These are phyloP conservation scores for Leptarthrus brevirostris DNA, from an alignment of 2,888 invertebrate genomes.

Conservation along the genomic window DNA sequence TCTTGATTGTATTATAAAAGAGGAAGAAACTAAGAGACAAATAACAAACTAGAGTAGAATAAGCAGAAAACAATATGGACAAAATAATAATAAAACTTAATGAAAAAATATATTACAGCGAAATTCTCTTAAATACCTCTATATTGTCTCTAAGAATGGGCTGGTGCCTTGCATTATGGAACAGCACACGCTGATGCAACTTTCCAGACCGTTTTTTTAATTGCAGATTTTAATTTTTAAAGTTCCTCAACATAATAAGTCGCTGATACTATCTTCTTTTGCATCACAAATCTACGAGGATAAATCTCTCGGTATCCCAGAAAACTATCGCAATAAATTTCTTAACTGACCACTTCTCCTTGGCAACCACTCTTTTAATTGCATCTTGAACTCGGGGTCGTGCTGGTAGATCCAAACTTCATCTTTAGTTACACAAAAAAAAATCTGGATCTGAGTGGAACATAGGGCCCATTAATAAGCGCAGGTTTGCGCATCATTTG, in stretches of 20 bases:
- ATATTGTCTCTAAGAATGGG: background rate
- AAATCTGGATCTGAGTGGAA: conserved; percentile 7
- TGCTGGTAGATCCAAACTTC: background rate
- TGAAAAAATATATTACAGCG: conserved; percentile 11
- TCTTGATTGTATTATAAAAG: conserved; percentile 64
- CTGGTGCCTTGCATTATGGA: background rate
- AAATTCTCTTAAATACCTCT: background rate
- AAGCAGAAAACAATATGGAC: too few relatives aligned
- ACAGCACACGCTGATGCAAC: background rate
- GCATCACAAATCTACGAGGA: background rate
- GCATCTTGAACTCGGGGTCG: background rate
- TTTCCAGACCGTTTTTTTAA: background rate
- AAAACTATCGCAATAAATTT: conserved; percentile 1
- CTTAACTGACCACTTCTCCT: background rate
- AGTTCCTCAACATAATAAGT: background rate
- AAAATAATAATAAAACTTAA: too few relatives aligned
- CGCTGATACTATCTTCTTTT: background rate
- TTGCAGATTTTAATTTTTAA: conserved; percentile 2
- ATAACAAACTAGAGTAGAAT: too few relatives aligned
- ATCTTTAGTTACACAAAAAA: background rate
- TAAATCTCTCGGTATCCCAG: conserved; percentile 9
- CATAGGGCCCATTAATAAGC: too few relatives aligned
- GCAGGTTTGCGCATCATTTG: too few relatives aligned
- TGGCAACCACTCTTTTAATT: background rate
- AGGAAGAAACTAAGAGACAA: conserved; percentile 61